These are phyloP conservation scores for Rutpela maculata DNA, from an alignment of 2,888 invertebrate species.

Conservation along the genomic window DNA sequence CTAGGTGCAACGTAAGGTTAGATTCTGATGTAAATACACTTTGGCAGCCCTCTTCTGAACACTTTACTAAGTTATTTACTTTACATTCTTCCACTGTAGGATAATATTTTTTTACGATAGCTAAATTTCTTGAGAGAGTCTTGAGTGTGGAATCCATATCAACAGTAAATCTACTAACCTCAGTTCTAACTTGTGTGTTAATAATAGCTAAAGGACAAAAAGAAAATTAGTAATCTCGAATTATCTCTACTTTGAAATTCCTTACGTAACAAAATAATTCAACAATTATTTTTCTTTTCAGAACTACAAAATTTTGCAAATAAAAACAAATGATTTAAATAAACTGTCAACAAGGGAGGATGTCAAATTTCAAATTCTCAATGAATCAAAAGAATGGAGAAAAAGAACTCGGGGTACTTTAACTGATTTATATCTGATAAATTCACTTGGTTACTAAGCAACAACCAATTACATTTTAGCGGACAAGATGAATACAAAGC, in stretches of 20 bases:
- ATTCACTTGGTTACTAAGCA: not conserved
- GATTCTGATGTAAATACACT: slow-evolving; percentile 75
- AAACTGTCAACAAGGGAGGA: not conserved
- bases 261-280: slow-evolving; percentile 1
- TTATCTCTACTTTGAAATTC: not conserved
- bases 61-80: slow-evolving; percentile 64
- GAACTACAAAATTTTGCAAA: not conserved
- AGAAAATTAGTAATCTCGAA: not conserved
- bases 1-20: slow-evolving; percentile 77
- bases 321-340: slow-evolving; percentile 28
- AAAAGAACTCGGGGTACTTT: no score
- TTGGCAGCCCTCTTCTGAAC: slow-evolving; percentile 72
- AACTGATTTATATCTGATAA: not conserved
- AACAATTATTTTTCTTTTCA: not conserved
- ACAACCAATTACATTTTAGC: not conserved
- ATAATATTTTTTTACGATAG: slow-evolving; percentile 63
- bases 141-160: not conserved
- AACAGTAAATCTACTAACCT: not conserved
- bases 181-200: not conserved
- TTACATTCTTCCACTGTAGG: slow-evolving; percentile 69
- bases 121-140: not conserved
- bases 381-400: no score
- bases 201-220: not conserved
- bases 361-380: slow-evolving; percentile 8
- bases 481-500: not conserved